phyloP scores from a whole-genome alignment of 2,797 vertebrate genomes.

The Cygnus olor region DNA sequence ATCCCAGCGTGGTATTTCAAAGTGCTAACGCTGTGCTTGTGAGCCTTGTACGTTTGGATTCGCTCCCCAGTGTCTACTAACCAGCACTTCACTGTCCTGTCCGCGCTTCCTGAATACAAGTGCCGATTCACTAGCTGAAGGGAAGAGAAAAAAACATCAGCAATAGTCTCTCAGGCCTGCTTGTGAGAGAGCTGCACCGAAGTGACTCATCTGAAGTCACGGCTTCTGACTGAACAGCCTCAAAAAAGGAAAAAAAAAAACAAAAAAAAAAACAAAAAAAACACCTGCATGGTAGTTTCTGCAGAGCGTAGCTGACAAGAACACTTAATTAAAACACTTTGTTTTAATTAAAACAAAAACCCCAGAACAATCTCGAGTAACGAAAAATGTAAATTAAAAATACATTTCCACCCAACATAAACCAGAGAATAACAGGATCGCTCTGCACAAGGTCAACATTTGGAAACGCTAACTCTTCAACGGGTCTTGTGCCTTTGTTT shows the following conservation, averaged over 20 bases:
- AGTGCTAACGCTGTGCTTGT: constrained; percentile 83
- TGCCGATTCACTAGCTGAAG: constrained; percentile 79
- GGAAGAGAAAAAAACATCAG: constrained; percentile 31
- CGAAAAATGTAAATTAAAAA: neutral
- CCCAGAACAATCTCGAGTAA: neutral
- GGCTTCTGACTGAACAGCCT: neutral
- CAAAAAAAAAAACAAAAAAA: too few species aligned
- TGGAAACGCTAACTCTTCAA: neutral
- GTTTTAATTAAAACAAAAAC: neutral
- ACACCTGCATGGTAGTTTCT: neutral
- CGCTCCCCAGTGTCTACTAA: constrained; percentile 78
- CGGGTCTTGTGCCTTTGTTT: neutral
- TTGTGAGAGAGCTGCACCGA: neutral
- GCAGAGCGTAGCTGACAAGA: neutral
- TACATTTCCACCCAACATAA: neutral
- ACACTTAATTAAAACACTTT: neutral
- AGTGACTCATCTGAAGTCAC: neutral
- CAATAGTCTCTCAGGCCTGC: neutral
- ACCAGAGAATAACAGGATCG: neutral
- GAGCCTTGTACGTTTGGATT: constrained; percentile 79
- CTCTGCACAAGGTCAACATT: neutral
- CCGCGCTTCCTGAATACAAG: constrained; percentile 82
- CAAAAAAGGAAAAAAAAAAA: neutral
- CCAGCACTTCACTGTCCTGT: constrained; percentile 85
- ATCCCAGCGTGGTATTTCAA: constrained; percentile 82